These are phyloP conservation scores for Acrossocheilus wenchowensis DNA, from an alignment of 2,797 vertebrate species.

Conservation along the genomic window DNA sequence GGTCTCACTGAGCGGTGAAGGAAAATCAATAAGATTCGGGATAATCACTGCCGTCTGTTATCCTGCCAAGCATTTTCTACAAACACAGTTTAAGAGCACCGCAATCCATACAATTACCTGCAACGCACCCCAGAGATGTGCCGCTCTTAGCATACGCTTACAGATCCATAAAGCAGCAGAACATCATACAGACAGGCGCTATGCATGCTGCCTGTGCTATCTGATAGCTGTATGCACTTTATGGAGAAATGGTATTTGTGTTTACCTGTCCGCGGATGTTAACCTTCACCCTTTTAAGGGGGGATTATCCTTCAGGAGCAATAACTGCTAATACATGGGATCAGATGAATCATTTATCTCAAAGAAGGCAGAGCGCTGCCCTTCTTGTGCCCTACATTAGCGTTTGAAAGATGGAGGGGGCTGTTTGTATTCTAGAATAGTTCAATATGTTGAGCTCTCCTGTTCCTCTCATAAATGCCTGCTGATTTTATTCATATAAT, in stretches of 20 bases:
- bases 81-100: conserved; percentile 52
- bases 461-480: conserved; percentile 12
- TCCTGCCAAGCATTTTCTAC: conserved; percentile 37
- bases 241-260: conserved; percentile 26
- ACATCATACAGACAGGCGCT: conserved; percentile 12
- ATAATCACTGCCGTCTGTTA: conserved; percentile 53
- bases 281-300: conserved; percentile 42
- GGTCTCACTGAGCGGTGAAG: conserved; percentile 42
- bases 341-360: conserved; percentile 39
- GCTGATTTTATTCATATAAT: conserved; percentile 30
- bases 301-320: conserved; percentile 35
- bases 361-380: conserved; percentile 30
- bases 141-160: conserved; percentile 32
- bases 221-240: conserved; percentile 35
- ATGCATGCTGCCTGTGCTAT: conserved; percentile 35
- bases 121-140: conserved; percentile 44
- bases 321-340: conserved; percentile 36
- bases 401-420: not conserved
- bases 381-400: conserved; percentile 35
- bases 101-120: conserved; percentile 58
- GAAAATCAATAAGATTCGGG: conserved; percentile 54
- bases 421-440: not conserved
- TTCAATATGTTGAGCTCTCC: conserved; percentile 13
- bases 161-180: conserved; percentile 44
- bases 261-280: conserved; percentile 25